Base-by-base conservation (phyloP, 1,140 invertebrate species). In the Tetranychus cinnabarinus region DNA sequence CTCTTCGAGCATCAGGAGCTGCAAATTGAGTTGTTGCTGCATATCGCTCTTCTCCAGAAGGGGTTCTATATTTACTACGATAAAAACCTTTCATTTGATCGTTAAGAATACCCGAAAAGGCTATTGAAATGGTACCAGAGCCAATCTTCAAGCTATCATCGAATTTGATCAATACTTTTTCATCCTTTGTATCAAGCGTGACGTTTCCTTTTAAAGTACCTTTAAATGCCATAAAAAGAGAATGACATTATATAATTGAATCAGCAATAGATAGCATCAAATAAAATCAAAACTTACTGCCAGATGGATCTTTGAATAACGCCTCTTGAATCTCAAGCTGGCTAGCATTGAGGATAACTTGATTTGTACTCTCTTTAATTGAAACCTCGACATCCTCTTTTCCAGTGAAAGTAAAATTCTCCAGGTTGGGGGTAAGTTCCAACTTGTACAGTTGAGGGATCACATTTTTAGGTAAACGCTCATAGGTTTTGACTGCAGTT, bases 51-150 rank as follows among this genome's bases (percentile, higher is more conserved):
- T 85, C 82, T 8, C 86, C 88, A 63, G 56, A 66, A 15, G 69
- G 63, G 36, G 67, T 73, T 33, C 70, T 76, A 74, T 91, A 92
- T 75, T 90, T 90, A 74, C 85, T 90, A 42, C 88, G 78, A 71
- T 93, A 95, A 63, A 93, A 82, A 31, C 91, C 90, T 71, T 86
- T 89, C 83, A 95, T 87, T 72, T 89, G 90, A 70, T 95, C 86
- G 72, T 90, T 91, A 23, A 95, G 77, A 68, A 82, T 80, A 2
- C 88, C 89, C 1, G 77, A 80, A 71, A 90, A 95, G 56, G 79
- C 73, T 65, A 92, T 76, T 48, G 72, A 72, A 33, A 95, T 69
- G 1, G 71, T 72, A n/a, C 82, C 86, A 23, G 72, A 69, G 0
- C 84, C 86, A 52, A 73, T 64, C 0, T 77, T 72, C 13, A 90